Base-by-base conservation (phyloP, 2,888 invertebrate species). In the Dicranocentrus wangi region DNA sequence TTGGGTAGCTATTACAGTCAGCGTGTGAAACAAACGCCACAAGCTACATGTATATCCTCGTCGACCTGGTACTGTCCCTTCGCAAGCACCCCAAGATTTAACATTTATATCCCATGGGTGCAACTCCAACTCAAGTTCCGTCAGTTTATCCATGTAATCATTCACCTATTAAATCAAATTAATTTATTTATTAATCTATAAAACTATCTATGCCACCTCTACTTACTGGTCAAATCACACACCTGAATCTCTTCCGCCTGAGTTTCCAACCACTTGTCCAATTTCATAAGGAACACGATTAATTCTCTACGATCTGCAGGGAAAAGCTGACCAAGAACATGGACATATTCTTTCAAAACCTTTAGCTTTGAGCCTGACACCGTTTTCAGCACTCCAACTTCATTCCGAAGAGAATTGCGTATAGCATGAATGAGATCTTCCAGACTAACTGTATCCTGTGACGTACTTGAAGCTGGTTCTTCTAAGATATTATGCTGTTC, bases 31-130 rank as follows among this genome's bases (percentile, higher is more conserved):
- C 86, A 97, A 89, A 15, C 93, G 94, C 99, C 99, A 99, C 39
- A 99, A 90, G 0, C 97, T 94, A 89, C 99, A 99, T 0, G 97
- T 94, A 88, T 95, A 99, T 13, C 98, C 97, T 66, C 98, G 91
- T 87, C 91, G 71, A 2, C 85, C 84, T 19, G 92, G 89, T 75
- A 91, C 90, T 86, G 96, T 96, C 10, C 97, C 96, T 86, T 91
- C 91, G 88, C 99, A 99, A 1, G 93, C 93, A 42, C 94, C 89
- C 92, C 94, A 98, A n/a, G 90, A 89, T 23, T 87, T 87, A 0
- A 90, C 51, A 25, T 87, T 84, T 51, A 84, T 81, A 60, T 85
- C 83, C 86, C 85, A 87, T 21, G 85, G 85, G 70, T 84, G 84
- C 1, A 81, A 23, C 53, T 84, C 85, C 28, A 81, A 61, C 69